Evolutionary conservation across 2,888 invertebrate species (phyloP), one percentile per base, ranked within the genome.

Genomic region (Eristalinus aeneus): DNA sequence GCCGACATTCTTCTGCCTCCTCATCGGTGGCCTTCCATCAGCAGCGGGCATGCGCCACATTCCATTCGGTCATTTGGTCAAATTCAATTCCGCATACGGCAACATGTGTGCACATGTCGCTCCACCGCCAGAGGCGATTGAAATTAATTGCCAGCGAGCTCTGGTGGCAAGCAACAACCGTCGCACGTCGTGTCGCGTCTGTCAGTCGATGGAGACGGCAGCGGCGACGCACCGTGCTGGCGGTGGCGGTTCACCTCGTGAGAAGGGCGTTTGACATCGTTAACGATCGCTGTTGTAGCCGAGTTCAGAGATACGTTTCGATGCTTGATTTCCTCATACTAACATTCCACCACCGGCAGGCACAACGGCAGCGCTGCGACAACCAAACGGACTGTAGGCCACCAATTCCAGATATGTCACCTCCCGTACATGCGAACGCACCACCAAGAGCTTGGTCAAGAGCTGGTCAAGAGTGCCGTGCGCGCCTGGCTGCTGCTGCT

Each of bases 361-460:
- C 34, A 6, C 46, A 46, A 12, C n/a, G 12, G 39, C 16, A 46
- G 1, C 16, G 39, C 16, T 16, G 1, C 16, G 8, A 16, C 46
- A 16, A n/a, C n/a, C 46, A 10, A 22, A 23, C 23, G 22, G 20
- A 20, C 54, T 22, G 2, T 22, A 1, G 16, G 56, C 61, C 58
- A 82, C 86, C 86, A 86, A 86, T 82, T 86, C 77, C 71, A 86
- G 86, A 86, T 86, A 86, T 86, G 86, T 86, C 86, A 86, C 86
- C 82, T 81, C 39, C 56, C 74, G 46, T 87, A 86, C 82, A 63
- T 76, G 84, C 67, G 77, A 75, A 63, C 39, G 36, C 75, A 88
- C 74, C 85, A 88, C 63, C 76, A 81, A 73, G 73, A 79, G 77
- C 68, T 84, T 81, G 86, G 53, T 60, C 53, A 60, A 56, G 36